A percentile compares a stretch with the other conserved stretches of the same genome.
These are phyloP conservation scores for Lycophotia porphyrea DNA, from an alignment of 2,888 invertebrate genomes.

Conservation along the genomic window DNA sequence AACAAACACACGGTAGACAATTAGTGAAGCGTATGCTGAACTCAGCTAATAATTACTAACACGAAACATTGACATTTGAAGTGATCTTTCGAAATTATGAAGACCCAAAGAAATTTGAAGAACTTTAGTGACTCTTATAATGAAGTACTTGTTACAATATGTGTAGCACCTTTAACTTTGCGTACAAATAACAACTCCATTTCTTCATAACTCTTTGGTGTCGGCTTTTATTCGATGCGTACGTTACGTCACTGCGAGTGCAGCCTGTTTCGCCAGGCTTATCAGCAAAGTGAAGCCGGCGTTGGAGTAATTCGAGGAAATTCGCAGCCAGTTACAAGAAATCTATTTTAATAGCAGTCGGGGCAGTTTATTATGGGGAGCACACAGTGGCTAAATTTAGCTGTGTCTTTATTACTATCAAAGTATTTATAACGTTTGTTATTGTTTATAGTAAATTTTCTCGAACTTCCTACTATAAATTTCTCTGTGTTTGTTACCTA, in stretches of 20 bases:
- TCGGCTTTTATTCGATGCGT: constrained; percentile 28
- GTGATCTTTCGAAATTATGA: not conserved
- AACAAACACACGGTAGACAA: not conserved
- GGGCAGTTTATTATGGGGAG: not conserved
- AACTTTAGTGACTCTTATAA: not conserved
- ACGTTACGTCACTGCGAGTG: constrained; percentile 42
- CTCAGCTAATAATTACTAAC: not conserved
- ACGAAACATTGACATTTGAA: not conserved
- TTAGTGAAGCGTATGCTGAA: too few relatives aligned
- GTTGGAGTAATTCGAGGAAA: constrained; percentile 50
- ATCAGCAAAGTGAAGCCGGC: constrained; percentile 32
- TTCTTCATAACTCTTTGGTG: not conserved
- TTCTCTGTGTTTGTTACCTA: not conserved
- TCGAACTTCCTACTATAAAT: not conserved
- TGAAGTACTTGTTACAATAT: not conserved
- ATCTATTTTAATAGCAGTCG: constrained; percentile 27
- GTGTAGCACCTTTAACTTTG: not conserved
- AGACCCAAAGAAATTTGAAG: not conserved
- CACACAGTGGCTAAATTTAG: not conserved
- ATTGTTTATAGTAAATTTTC: not conserved
- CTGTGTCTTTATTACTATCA: not conserved
- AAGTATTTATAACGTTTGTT: not conserved
- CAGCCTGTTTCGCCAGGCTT: constrained; percentile 38
- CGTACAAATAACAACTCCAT: constrained; percentile 8
- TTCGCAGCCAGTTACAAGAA: constrained; percentile 41